Evolutionary conservation across 2,888 invertebrate species (phyloP).

Genomic region (Monochamus alternatus): DNA sequence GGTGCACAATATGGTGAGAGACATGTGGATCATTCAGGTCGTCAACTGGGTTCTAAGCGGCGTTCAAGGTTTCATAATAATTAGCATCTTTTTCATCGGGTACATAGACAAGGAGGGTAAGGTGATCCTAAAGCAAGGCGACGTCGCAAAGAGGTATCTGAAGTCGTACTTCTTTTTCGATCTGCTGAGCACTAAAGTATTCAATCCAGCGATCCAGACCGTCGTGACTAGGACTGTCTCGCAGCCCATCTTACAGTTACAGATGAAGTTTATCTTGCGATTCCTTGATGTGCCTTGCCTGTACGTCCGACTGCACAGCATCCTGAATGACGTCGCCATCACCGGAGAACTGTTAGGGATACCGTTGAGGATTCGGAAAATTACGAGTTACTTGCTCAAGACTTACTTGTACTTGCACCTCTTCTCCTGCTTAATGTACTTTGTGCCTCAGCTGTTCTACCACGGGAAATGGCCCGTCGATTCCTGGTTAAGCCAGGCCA

Average conservation of each 20-base stretch:
- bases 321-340: background rate
- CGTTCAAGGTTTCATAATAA: background rate
- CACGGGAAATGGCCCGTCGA: background rate
- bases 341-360: background rate
- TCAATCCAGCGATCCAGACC: background rate
- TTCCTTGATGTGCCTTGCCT: background rate
- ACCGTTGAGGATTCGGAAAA: background rate
- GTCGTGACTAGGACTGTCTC: no score
- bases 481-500: background rate
- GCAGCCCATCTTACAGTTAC: no score
- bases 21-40: background rate
- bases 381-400: background rate
- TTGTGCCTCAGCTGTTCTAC: background rate
- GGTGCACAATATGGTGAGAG: background rate
- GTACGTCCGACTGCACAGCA: background rate
- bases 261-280: background rate
- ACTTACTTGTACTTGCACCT: background rate
- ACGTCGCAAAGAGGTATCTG: slow-evolving; percentile 46
- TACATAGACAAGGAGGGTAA: slow-evolving; percentile 45
- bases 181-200: background rate
- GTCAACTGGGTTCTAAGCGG: no score
- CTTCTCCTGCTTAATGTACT: background rate
- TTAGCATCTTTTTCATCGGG: slow-evolving; percentile 49
- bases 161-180: slow-evolving; percentile 53
- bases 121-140: slow-evolving; percentile 46